phyloP scores from a whole-genome alignment of 1,140 invertebrate species.

The Venturia canescens region DNA sequence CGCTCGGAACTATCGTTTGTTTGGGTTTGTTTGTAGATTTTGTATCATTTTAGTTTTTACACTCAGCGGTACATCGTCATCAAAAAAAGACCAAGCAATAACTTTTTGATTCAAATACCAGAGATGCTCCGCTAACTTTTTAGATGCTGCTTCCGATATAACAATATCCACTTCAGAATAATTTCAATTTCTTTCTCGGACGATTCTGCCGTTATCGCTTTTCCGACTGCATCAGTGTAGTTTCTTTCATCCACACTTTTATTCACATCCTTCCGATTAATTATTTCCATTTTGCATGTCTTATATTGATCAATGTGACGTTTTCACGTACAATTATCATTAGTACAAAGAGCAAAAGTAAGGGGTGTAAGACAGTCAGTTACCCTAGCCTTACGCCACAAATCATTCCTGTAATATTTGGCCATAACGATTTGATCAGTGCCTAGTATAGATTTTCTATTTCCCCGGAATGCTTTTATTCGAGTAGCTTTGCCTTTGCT shows the following conservation, averaged over 20 bases:
- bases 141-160: constrained; percentile 16
- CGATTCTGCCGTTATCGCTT: no score
- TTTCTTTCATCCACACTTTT: no score
- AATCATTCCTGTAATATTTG: background rate
- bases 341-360: background rate
- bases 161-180: constrained; percentile 21
- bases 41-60: constrained; percentile 49
- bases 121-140: constrained; percentile 51
- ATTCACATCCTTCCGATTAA: no score
- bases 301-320: background rate
- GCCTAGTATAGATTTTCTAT: no score
- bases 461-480: no score
- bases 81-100: constrained; percentile 47
- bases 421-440: background rate
- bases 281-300: no score
- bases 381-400: background rate
- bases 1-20: constrained; percentile 4
- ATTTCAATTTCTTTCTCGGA: no score
- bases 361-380: background rate
- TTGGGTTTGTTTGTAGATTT: constrained; percentile 23
- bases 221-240: no score
- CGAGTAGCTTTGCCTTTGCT: no score
- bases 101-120: constrained; percentile 50
- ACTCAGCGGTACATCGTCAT: constrained; percentile 41
- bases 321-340: background rate